phyloP scores from a whole-genome alignment of 2,888 invertebrate species.

The Spialia ferax region DNA sequence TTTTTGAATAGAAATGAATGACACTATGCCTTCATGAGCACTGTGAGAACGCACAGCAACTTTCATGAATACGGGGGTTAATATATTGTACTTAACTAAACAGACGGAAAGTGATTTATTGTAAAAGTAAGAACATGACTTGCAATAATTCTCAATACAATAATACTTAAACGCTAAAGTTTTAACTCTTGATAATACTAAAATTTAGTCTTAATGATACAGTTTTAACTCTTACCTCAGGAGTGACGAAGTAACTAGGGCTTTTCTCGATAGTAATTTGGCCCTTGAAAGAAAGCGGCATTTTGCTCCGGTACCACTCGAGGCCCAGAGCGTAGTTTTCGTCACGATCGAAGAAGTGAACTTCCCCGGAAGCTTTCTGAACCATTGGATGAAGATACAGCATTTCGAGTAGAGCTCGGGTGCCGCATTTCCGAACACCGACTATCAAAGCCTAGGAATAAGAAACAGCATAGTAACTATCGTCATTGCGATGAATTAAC shows the following conservation, averaged over 20 bases:
- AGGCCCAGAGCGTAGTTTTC: conserved; percentile 96
- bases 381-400: conserved; percentile 97
- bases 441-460: conserved; percentile 92
- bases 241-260: conserved; percentile 98
- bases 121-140: too few relatives aligned
- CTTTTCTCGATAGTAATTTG: conserved; percentile 99
- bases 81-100: too few relatives aligned
- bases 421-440: conserved; percentile 98
- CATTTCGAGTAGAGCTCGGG: conserved; percentile 98
- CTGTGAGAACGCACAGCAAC: too few relatives aligned
- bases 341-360: conserved; percentile 98
- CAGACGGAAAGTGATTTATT: too few relatives aligned
- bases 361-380: conserved; percentile 97
- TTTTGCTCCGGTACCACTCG: conserved; percentile 98
- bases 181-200: too few relatives aligned
- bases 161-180: too few relatives aligned
- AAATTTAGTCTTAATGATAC: too few relatives aligned
- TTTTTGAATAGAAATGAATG: too few relatives aligned
- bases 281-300: conserved; percentile 96
- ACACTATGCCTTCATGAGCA: too few relatives aligned
- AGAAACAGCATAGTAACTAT: conserved; percentile 26
- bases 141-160: too few relatives aligned
- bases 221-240: conserved; percentile 89
- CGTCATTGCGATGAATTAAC: too few relatives aligned
- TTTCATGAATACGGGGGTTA: too few relatives aligned